phyloP scores from a whole-genome alignment of 2,888 invertebrate species.

The Xestobium rufovillosum region DNA sequence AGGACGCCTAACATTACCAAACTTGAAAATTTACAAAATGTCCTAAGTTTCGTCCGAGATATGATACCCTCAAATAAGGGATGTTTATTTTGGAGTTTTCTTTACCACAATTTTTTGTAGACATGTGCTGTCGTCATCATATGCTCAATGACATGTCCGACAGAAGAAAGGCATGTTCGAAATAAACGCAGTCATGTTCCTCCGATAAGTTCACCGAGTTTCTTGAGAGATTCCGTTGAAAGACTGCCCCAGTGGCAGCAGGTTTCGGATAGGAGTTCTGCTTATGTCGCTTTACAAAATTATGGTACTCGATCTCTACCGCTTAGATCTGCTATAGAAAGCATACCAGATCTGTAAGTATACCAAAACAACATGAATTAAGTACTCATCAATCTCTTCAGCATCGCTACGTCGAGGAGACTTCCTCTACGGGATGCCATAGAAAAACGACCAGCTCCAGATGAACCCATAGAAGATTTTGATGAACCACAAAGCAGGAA shows the following conservation, averaged over 20 bases:
- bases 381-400: slow-evolving; percentile 34
- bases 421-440: slow-evolving; percentile 65
- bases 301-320: slow-evolving; percentile 50
- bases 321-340: slow-evolving; percentile 70
- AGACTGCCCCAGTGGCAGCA: slow-evolving; percentile 32
- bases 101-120: too few species aligned
- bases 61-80: too few species aligned
- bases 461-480: slow-evolving; percentile 32
- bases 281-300: slow-evolving; percentile 29
- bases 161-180: slow-evolving; percentile 28
- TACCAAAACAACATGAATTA: not conserved
- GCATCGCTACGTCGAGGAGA: slow-evolving; percentile 43
- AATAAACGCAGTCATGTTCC: slow-evolving; percentile 33
- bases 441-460: slow-evolving; percentile 50
- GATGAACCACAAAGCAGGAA: too few species aligned
- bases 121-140: too few species aligned
- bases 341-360: slow-evolving; percentile 50
- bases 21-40: too few species aligned
- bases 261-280: slow-evolving; percentile 26
- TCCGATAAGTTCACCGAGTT: slow-evolving; percentile 33
- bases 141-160: too few species aligned
- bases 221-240: slow-evolving; percentile 45
- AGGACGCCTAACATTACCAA: too few species aligned
- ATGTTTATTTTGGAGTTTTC: too few species aligned
- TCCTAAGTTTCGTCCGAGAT: too few species aligned